These are phyloP conservation scores for Hippoglossus stenolepis DNA, from an alignment of 2,113 vertebrate species.

Conservation along the genomic window DNA sequence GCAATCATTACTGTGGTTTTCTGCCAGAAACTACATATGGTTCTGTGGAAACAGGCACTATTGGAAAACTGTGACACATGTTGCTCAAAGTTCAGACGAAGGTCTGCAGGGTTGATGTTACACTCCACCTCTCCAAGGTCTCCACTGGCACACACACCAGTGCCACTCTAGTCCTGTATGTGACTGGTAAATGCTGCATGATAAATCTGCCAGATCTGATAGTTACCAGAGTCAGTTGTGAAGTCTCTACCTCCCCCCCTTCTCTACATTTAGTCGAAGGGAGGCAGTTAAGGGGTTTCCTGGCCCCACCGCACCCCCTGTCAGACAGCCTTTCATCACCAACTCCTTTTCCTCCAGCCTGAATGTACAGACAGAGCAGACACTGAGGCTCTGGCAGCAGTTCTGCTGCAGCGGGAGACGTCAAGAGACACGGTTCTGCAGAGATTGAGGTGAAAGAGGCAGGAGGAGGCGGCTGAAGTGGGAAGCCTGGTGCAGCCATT, in stretches of 20 bases:
- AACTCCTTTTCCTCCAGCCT: slow-evolving; percentile 9
- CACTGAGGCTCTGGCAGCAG: background rate
- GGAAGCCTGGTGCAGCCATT: slow-evolving; percentile 57
- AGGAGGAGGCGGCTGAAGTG: slow-evolving; percentile 50
- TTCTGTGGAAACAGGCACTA: slow-evolving; percentile 25
- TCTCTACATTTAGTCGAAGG: slow-evolving; percentile 34
- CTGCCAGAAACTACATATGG: slow-evolving; percentile 36
- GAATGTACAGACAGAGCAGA: slow-evolving; percentile 13
- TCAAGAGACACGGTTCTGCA: background rate
- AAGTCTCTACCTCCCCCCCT: slow-evolving; percentile 35
- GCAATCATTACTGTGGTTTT: background rate
- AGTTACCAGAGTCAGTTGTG: slow-evolving; percentile 28
- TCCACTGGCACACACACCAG: slow-evolving; percentile 26
- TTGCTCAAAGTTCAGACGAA: slow-evolving; percentile 26
- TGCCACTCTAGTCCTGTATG: background rate
- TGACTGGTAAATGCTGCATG: slow-evolving; percentile 31
- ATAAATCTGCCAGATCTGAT: slow-evolving; percentile 66
- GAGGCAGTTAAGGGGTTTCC: slow-evolving; percentile 37
- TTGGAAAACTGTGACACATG: slow-evolving; percentile 49
- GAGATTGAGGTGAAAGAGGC: slow-evolving; percentile 41
- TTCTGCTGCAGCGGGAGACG: slow-evolving; percentile 30
- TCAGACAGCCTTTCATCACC: slow-evolving; percentile 40
- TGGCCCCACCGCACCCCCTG: slow-evolving; percentile 29
- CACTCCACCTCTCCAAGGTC: slow-evolving; percentile 18
- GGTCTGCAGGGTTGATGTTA: slow-evolving; percentile 32